phyloP scores from a whole-genome alignment of 2,888 invertebrate genomes.

The Sthenelais limicola region DNA sequence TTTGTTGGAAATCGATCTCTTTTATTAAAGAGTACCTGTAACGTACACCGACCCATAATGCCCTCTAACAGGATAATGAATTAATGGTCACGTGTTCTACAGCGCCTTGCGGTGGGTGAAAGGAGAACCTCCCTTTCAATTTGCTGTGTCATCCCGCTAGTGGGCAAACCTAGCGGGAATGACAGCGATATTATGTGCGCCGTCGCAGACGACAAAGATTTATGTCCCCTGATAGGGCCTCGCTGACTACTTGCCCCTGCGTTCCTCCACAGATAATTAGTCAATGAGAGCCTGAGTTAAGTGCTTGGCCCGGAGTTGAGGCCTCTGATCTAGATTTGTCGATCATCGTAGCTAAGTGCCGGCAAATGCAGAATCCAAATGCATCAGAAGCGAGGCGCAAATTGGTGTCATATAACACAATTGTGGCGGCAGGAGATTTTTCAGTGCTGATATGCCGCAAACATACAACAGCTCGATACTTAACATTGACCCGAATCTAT shows the following conservation, averaged over 20 bases:
- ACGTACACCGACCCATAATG: constrained; percentile 22
- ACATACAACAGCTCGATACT: too few species aligned
- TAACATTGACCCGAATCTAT: too few species aligned
- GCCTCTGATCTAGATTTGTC: not conserved
- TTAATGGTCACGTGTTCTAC: constrained; percentile 35
- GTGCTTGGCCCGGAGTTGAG: not conserved
- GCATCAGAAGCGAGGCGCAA: too few species aligned
- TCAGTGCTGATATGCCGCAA: too few species aligned
- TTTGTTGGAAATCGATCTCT: constrained; percentile 27
- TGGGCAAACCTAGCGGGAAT: constrained; percentile 7
- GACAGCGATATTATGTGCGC: too few species aligned
- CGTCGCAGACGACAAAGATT: too few species aligned
- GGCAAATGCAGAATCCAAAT: constrained; percentile 20
- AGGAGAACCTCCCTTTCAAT: constrained; percentile 15
- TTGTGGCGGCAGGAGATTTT: too few species aligned
- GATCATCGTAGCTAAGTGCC: constrained; percentile 11
- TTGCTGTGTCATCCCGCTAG: not conserved
- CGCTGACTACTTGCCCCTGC: too few species aligned
- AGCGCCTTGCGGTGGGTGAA: not conserved
- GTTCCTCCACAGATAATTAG: constrained; percentile 12
- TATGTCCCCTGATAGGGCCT: too few species aligned
- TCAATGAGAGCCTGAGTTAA: constrained; percentile 23
- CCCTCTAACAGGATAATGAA: constrained; percentile 31
- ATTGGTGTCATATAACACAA: too few species aligned
- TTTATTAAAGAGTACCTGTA: constrained; percentile 23